Base-by-base conservation (phyloP, 2,797 vertebrate species). In the Urophycis tenuis region DNA sequence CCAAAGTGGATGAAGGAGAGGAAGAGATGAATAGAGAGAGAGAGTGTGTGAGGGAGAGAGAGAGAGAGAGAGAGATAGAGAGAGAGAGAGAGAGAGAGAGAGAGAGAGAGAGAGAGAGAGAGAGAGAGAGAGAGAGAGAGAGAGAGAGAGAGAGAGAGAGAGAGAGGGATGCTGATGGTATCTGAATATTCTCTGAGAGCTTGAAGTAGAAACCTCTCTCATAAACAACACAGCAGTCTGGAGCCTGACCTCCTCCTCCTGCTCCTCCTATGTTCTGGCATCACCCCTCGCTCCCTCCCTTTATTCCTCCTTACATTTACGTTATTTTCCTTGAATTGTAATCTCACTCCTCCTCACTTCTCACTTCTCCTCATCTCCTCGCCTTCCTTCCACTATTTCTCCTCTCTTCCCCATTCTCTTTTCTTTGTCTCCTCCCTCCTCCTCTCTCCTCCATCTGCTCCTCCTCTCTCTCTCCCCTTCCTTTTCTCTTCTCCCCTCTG, bases 1-100 rank as follows among this genome's bases (percentile, higher is more conserved):
- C 30, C 75, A 82, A 69, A 70, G 70, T 76, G 72, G 78, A 15
- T 75, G 69, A 17, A 41, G 74, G 71, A 78, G 39, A 76, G 33
- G 30, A n/a, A 36, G 25, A 71, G 60, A 41, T 45, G 25, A 31
- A 64, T 45, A 64, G 31, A 75, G 74, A 75, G 74, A 75, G 74
- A 75, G 71, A n/a, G 33, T 1, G 35, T 29, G 35, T 31, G 53
- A 25, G 75, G 72, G 75, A 69, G 31, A 60, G 36, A 53, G 75
- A 34, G 75, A 64, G 71, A 34, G 70, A 72, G 30, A n/a, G 36
- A 71, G 73, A 30, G 32, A 64, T 53, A 77, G 73, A 71, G 76
- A 3, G 74, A 72, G 19, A 35, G 32, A 19, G 33, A 19, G 15
- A 45, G 41, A 72, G 9, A 34, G 71, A 11, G 22, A 45, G 34